These are phyloP conservation scores for Homarus americanus DNA, from an alignment of 1,140 invertebrate genomes.

Conservation along the genomic window DNA sequence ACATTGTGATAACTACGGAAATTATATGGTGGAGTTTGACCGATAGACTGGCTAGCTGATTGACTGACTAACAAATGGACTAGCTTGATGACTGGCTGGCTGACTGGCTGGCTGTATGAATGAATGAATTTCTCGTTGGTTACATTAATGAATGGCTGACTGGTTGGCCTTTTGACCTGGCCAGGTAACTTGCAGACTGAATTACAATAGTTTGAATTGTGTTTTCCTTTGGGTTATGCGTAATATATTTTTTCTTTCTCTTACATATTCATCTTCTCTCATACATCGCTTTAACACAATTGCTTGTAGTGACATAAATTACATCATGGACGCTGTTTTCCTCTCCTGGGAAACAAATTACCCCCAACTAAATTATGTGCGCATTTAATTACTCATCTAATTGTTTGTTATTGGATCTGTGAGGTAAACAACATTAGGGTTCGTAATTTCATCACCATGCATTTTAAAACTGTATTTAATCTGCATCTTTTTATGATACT, in stretches of 20 bases:
- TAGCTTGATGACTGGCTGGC: neutral
- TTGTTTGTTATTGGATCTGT: neutral
- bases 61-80: too few relatives aligned
- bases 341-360: neutral
- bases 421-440: neutral
- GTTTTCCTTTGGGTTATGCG: too few relatives aligned
- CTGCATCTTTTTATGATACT: neutral
- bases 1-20: too few relatives aligned
- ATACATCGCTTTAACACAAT: neutral
- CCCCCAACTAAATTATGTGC: constrained; percentile 2
- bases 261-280: neutral
- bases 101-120: neutral
- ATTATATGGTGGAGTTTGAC: too few relatives aligned
- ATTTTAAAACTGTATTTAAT: neutral
- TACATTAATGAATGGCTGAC: too few relatives aligned
- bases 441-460: too few relatives aligned
- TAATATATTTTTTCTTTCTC: too few relatives aligned
- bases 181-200: too few relatives aligned
- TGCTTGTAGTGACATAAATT: neutral
- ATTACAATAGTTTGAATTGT: too few relatives aligned
- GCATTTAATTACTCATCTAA: neutral
- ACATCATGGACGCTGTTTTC: neutral
- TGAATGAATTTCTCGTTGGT: neutral
- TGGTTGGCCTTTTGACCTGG: too few relatives aligned
- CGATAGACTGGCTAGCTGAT: neutral